phyloP scores from a whole-genome alignment of 2,888 invertebrate genomes.

The Pachycephus smyrnensis region DNA sequence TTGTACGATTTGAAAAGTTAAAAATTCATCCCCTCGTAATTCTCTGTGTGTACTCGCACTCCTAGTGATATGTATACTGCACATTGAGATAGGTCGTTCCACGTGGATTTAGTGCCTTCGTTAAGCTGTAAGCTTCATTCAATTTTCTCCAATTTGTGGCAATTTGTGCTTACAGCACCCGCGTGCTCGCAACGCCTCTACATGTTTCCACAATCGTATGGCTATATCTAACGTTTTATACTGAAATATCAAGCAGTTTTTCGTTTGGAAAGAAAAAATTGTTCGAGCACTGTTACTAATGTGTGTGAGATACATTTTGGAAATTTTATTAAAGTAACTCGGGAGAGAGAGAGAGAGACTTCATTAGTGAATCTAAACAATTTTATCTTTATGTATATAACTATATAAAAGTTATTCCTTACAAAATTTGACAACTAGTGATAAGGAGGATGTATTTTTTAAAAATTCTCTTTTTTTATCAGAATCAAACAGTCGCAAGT shows the following conservation, averaged over 20 bases:
- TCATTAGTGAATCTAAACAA: background rate
- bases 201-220: background rate
- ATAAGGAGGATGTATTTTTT: background rate
- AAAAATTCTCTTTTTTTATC: background rate
- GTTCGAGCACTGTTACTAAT: background rate
- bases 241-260: background rate
- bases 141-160: slow-evolving; percentile 66
- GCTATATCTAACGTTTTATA: background rate
- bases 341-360: background rate
- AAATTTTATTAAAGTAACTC: background rate
- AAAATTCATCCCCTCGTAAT: background rate
- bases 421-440: background rate
- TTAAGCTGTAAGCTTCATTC: slow-evolving; percentile 64
- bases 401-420: background rate
- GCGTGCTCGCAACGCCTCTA: slow-evolving; percentile 8
- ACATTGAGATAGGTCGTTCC: slow-evolving; percentile 61
- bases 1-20: background rate
- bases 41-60: slow-evolving; percentile 22
- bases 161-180: slow-evolving; percentile 62
- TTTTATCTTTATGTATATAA: background rate
- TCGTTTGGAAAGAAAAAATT: background rate
- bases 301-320: background rate
- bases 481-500: background rate
- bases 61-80: slow-evolving; percentile 50
- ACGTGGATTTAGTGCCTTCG: slow-evolving; percentile 61